Conservation (phyloP, 1,140 invertebrate genomes). For the honey bee (Apis mellifera) region DNA sequence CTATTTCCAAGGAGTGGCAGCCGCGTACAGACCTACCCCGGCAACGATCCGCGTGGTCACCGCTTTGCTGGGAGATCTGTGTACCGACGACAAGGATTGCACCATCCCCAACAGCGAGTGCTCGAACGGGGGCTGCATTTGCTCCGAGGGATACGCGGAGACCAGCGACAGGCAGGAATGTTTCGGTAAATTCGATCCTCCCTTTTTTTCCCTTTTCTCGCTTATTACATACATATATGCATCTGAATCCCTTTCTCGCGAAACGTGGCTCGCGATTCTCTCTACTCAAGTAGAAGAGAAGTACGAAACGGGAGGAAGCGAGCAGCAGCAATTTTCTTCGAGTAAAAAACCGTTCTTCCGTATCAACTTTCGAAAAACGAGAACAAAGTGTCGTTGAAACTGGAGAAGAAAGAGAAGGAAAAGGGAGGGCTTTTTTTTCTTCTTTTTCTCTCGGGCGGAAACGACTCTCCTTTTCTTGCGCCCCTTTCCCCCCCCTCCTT, state of each 20-base stretch:
- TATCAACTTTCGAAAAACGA: background rate
- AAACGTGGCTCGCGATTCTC: too few relatives aligned
- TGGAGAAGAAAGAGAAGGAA: too few relatives aligned
- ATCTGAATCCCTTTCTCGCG: too few relatives aligned
- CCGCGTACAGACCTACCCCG: slow-evolving; percentile 84
- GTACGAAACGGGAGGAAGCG: too few relatives aligned
- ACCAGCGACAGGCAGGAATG: slow-evolving; percentile 88
- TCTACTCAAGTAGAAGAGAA: too few relatives aligned
- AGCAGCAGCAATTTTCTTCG: background rate
- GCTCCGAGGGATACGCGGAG: slow-evolving; percentile 84
- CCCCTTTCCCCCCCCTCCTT: too few relatives aligned
- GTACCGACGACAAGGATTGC: slow-evolving; percentile 88
- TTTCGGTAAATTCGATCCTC: slow-evolving; percentile 81
- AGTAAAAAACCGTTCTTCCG: background rate
- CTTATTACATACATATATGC: background rate
- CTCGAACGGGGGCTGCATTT: slow-evolving; percentile 87
- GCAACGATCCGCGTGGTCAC: slow-evolving; percentile 87
- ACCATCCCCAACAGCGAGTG: slow-evolving; percentile 87
- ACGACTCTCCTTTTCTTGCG: background rate
- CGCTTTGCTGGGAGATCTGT: slow-evolving; percentile 89
- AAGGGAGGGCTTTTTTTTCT: background rate
- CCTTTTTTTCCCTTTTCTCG: background rate
- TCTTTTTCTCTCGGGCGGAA: background rate
- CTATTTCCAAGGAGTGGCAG: slow-evolving; percentile 70
- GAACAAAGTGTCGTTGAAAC: background rate